Evolutionary conservation across 2,797 vertebrate genomes (phyloP).

Genomic region (Sebastes goodei): DNA sequence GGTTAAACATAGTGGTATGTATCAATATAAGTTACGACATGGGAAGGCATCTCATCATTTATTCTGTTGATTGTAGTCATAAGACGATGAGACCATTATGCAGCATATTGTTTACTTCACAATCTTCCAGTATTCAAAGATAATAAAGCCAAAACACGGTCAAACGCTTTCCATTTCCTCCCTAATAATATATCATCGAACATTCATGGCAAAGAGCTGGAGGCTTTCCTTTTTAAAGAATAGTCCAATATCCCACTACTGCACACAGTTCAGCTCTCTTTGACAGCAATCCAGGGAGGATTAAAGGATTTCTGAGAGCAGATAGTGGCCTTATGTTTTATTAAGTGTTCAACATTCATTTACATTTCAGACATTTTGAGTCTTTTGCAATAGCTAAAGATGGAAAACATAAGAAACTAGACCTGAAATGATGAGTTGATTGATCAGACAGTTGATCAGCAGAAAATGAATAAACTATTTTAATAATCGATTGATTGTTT

Average conservation of each 20-base stretch:
- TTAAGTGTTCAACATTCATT: background rate
- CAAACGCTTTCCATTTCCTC: slow-evolving; percentile 6
- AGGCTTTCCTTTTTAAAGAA: slow-evolving; percentile 21
- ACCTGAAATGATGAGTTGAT: background rate
- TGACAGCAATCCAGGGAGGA: slow-evolving; percentile 7
- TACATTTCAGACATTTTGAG: background rate
- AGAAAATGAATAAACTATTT: too few species aligned
- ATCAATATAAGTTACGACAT: background rate
- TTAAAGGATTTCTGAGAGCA: slow-evolving; percentile 10
- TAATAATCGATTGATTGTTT: background rate
- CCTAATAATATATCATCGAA: slow-evolving; percentile 15
- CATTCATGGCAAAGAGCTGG: slow-evolving; percentile 27
- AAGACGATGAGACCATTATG: background rate
- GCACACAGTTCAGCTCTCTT: slow-evolving; percentile 6
- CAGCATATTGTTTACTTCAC: background rate
- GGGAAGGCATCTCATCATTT: background rate
- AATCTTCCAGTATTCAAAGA: background rate
- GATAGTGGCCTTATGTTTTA: background rate
- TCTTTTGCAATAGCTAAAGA: background rate
- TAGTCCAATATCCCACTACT: background rate
- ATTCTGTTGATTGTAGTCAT: background rate
- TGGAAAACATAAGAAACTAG: background rate
- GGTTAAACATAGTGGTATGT: background rate
- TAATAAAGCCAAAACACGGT: background rate
- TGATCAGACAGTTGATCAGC: background rate